These are phyloP conservation scores for Apamea epomidion DNA, from an alignment of 2,888 invertebrate species.

Conservation along the genomic window DNA sequence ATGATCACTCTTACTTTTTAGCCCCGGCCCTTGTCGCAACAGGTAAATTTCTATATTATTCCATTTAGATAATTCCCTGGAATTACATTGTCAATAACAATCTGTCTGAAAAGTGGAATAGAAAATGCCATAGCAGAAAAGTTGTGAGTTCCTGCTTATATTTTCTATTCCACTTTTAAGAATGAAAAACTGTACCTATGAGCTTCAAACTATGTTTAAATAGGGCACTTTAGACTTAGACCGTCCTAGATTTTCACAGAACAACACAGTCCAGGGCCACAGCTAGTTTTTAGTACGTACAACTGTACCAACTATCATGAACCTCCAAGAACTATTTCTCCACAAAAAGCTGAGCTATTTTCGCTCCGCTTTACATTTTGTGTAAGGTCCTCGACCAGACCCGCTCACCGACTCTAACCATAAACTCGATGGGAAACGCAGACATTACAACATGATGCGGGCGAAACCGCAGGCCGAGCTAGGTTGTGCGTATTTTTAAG, in stretches of 20 bases:
- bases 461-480: conserved; percentile 49
- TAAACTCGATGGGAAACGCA: conserved; percentile 54
- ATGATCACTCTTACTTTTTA: neutral
- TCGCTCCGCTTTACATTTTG: conserved; percentile 35
- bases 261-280: neutral
- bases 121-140: neutral
- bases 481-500: neutral
- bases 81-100: neutral
- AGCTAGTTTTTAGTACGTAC: neutral
- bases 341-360: conserved; percentile 47
- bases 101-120: neutral
- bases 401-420: conserved; percentile 51
- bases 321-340: conserved; percentile 22
- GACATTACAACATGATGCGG: conserved; percentile 53
- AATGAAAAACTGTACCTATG: neutral
- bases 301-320: neutral
- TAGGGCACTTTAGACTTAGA: neutral
- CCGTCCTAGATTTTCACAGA: neutral
- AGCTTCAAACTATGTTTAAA: neutral
- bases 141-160: neutral
- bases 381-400: conserved; percentile 41
- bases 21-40: no score
- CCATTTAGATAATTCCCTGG: neutral
- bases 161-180: neutral
- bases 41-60: neutral